A percentile compares a stretch with the other conserved stretches of the same genome.
Conservation (phyloP, 2,797 vertebrate genomes). For the Crocidura indochinensis region DNA sequence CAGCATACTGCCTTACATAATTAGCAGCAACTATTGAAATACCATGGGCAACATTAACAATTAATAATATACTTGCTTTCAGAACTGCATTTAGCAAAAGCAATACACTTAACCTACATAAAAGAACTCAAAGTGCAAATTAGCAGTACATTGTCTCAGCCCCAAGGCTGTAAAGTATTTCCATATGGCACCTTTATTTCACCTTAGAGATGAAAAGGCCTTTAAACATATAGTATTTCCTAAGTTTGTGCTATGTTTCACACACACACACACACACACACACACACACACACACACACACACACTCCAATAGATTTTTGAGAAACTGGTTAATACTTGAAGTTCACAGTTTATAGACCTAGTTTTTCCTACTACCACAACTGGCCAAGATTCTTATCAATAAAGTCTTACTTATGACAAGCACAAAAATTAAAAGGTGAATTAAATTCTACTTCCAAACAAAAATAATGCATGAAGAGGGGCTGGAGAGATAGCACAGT, state of each 20-base stretch:
- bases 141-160: constrained; percentile 75
- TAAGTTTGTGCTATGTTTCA: constrained; percentile 70
- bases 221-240: constrained; percentile 79
- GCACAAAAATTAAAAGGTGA: constrained; percentile 64
- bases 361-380: constrained; percentile 62
- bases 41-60: constrained; percentile 70
- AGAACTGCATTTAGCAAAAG: constrained; percentile 72
- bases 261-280: not conserved
- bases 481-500: too few relatives aligned
- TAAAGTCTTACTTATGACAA: constrained; percentile 67
- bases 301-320: constrained; percentile 54
- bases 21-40: constrained; percentile 76
- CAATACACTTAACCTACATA: constrained; percentile 77
- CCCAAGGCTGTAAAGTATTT: constrained; percentile 79
- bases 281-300: not conserved
- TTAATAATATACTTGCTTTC: constrained; percentile 77
- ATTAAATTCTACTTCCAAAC: constrained; percentile 52
- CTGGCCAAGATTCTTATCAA: constrained; percentile 63
- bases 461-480: not conserved
- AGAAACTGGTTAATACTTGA: constrained; percentile 55
- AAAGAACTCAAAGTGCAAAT: constrained; percentile 78
- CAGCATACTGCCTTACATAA: constrained; percentile 62
- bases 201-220: constrained; percentile 79
- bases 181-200: constrained; percentile 84
- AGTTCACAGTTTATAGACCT: constrained; percentile 61